A percentile compares a stretch with the other conserved stretches of the same genome.
These are phyloP conservation scores for Salpingus planirostris DNA, from an alignment of 2,888 invertebrate species.

Conservation along the genomic window DNA sequence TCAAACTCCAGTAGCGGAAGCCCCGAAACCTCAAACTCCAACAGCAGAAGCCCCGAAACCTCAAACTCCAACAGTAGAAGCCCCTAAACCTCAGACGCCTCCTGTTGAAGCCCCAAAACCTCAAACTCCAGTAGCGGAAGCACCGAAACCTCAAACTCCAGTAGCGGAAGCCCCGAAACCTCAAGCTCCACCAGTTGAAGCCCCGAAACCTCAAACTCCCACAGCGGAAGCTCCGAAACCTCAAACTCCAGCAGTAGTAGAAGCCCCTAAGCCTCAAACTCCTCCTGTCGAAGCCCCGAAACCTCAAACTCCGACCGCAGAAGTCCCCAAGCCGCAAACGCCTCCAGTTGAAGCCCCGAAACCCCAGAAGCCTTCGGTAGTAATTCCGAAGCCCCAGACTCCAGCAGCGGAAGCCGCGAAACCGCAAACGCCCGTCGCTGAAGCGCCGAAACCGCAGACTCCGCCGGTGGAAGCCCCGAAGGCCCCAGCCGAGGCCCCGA, in stretches of 20 bases:
- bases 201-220: constrained; percentile 15
- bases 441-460: constrained; percentile 16
- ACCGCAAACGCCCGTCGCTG: constrained; percentile 9
- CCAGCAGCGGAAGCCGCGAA: constrained; percentile 24
- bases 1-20: not conserved
- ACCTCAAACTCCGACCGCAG: constrained; percentile 3
- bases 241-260: constrained; percentile 29
- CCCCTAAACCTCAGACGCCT: constrained; percentile 5
- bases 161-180: constrained; percentile 4
- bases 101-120: constrained; percentile 4
- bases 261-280: constrained; percentile 23
- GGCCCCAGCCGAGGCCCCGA: constrained; percentile 3
- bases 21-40: not conserved
- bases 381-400: constrained; percentile 28
- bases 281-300: constrained; percentile 29
- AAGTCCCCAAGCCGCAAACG: constrained; percentile 16
- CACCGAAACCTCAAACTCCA: constrained; percentile 5
- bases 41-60: constrained; percentile 1
- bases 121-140: constrained; percentile 4
- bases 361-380: constrained; percentile 2
- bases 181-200: constrained; percentile 16
- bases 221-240: constrained; percentile 5
- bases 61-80: constrained; percentile 6
- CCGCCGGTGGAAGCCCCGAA: constrained; percentile 13
- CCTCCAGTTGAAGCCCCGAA: constrained; percentile 13